Percentiles rank a stretch among this genome's conserved stretches.
Evolutionary conservation across 2,797 vertebrate genomes (phyloP).

Genomic region (Urophycis tenuis): DNA sequence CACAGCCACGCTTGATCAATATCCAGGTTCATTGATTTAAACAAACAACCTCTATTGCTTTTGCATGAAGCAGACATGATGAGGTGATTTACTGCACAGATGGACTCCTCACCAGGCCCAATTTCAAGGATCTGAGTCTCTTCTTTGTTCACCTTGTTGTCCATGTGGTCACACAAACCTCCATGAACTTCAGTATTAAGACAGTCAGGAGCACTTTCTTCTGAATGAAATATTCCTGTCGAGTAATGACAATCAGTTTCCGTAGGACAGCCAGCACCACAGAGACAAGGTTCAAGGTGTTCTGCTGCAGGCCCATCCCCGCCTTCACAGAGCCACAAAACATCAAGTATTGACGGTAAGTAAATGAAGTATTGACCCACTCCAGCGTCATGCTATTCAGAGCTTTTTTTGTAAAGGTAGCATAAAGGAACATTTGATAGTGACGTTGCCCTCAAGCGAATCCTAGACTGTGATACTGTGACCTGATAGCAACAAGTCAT

Average conservation of each 20-base stretch:
- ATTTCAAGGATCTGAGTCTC: neutral
- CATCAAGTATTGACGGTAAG: slow-evolving; percentile 3
- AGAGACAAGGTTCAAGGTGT: slow-evolving; percentile 18
- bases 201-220: slow-evolving; percentile 58
- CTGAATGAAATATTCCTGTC: slow-evolving; percentile 49
- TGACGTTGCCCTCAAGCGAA: slow-evolving; percentile 38
- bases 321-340: slow-evolving; percentile 22
- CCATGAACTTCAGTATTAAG: slow-evolving; percentile 15
- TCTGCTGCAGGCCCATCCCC: slow-evolving; percentile 9
- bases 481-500: slow-evolving; percentile 42
- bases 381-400: slow-evolving; percentile 22
- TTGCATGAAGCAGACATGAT: slow-evolving; percentile 14
- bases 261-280: slow-evolving; percentile 41
- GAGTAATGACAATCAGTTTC: slow-evolving; percentile 71
- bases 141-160: slow-evolving; percentile 7
- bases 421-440: slow-evolving; percentile 33
- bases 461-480: slow-evolving; percentile 65
- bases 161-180: slow-evolving; percentile 8
- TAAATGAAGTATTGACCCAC: slow-evolving; percentile 17
- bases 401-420: slow-evolving; percentile 31
- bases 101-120: neutral
- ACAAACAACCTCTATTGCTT: slow-evolving; percentile 7
- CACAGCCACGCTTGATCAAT: neutral
- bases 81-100: neutral
- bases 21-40: slow-evolving; percentile 13